Evolutionary conservation across 2,797 vertebrate species (phyloP).

Genomic region (Bradypodion pumilum): DNA sequence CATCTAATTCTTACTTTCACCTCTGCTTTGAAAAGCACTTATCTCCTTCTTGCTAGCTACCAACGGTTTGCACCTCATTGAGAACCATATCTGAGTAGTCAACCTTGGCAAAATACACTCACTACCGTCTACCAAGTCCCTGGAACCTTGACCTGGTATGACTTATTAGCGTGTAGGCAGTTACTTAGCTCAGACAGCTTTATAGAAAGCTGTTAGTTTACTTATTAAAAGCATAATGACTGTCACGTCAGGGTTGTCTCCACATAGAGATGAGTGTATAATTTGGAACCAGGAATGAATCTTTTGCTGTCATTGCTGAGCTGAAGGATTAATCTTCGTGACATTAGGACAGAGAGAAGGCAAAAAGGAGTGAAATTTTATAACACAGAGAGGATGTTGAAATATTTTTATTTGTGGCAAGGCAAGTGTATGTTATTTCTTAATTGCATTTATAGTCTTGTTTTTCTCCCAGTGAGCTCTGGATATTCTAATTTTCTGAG

Average conservation of each 20-base stretch:
- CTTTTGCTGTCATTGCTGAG: background rate
- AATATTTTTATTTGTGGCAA: no score
- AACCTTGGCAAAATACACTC: background rate
- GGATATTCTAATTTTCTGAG: no score
- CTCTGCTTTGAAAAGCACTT: background rate
- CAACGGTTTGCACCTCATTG: fast-evolving
- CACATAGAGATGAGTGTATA: background rate
- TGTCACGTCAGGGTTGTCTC: background rate
- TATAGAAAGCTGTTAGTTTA: background rate
- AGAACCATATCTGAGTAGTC: fast-evolving
- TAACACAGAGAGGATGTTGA: no score
- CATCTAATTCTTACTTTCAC: background rate
- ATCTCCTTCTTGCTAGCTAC: fast-evolving
- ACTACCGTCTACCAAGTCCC: background rate
- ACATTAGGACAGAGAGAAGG: background rate
- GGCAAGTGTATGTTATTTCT: no score
- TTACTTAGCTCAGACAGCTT: background rate
- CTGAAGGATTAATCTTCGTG: background rate
- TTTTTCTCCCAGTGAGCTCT: no score
- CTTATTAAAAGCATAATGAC: background rate
- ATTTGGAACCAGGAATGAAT: background rate
- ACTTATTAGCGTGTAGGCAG: background rate
- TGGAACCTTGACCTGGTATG: background rate
- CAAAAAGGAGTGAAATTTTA: background rate
- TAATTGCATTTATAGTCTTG: no score